Evolutionary conservation across 2,888 invertebrate genomes (phyloP).

Genomic region (Mythimna pallens): DNA sequence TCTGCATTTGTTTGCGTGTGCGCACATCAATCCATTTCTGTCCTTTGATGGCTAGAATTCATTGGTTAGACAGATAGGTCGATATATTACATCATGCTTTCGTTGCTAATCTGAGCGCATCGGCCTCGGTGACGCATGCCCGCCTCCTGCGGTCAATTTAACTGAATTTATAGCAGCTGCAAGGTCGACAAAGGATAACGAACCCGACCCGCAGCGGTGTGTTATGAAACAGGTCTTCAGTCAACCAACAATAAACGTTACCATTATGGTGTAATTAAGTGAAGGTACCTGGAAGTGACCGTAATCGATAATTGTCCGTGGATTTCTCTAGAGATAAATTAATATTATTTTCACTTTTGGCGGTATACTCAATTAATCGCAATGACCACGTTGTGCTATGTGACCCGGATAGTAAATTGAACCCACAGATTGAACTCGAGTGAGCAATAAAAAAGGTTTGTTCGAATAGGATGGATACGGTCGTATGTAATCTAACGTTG

Average conservation of each 20-base stretch:
- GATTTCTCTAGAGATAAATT: conserved; percentile 35
- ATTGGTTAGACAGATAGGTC: conserved; percentile 67
- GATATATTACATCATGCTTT: conserved; percentile 74
- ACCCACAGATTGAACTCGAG: conserved; percentile 65
- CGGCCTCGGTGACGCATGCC: conserved; percentile 84
- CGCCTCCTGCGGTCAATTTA: conserved; percentile 84
- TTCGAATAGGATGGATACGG: conserved; percentile 62
- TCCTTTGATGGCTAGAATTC: conserved; percentile 71
- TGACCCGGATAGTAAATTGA: conserved; percentile 73
- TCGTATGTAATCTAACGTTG: conserved; percentile 75
- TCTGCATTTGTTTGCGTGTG: conserved; percentile 69
- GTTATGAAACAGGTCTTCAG: conserved; percentile 78
- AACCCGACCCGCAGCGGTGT: conserved; percentile 76
- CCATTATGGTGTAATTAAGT: conserved; percentile 57
- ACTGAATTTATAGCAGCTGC: conserved; percentile 87
- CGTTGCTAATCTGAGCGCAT: conserved; percentile 82
- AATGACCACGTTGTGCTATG: conserved; percentile 64
- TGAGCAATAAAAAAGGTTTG: conserved; percentile 71
- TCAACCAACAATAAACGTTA: conserved; percentile 66
- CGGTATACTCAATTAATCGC: conserved; percentile 70
- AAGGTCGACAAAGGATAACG: conserved; percentile 88
- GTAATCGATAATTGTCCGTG: conserved; percentile 36
- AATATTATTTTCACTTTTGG: conserved; percentile 42
- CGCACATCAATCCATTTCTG: conserved; percentile 79
- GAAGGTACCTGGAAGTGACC: conserved; percentile 37